Conservation (phyloP, 2,888 invertebrate genomes). For the Tipula unca region DNA sequence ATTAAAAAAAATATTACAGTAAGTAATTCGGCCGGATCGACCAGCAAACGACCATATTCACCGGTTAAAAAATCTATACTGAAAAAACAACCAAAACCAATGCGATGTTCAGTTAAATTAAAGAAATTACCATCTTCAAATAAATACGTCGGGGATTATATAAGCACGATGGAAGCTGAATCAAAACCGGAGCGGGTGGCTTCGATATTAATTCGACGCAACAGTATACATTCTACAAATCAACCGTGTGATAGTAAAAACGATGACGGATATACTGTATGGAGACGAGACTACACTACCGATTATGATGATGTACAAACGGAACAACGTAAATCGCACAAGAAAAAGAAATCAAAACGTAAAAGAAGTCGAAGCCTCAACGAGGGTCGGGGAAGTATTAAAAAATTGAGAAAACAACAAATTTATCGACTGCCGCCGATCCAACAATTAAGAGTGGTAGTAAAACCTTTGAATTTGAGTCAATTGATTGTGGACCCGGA, state of each 20-base stretch:
- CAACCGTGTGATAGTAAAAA: neutral
- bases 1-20: neutral
- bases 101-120: neutral
- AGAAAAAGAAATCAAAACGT: neutral
- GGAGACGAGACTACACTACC: neutral
- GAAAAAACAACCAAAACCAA: neutral
- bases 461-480: neutral
- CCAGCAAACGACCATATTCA: neutral
- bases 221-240: neutral
- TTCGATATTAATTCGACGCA: neutral
- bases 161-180: neutral
- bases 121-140: neutral
- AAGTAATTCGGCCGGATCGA: too few relatives aligned
- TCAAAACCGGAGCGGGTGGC: neutral
- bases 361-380: neutral
- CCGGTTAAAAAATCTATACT: neutral
- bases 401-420: neutral
- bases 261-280: neutral
- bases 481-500: neutral
- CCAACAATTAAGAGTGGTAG: neutral
- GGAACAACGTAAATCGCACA: neutral
- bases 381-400: neutral
- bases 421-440: neutral
- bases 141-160: neutral
- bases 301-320: neutral